Conservation (phyloP, 2,113 vertebrate species). For the Oreocharis arfaki region DNA sequence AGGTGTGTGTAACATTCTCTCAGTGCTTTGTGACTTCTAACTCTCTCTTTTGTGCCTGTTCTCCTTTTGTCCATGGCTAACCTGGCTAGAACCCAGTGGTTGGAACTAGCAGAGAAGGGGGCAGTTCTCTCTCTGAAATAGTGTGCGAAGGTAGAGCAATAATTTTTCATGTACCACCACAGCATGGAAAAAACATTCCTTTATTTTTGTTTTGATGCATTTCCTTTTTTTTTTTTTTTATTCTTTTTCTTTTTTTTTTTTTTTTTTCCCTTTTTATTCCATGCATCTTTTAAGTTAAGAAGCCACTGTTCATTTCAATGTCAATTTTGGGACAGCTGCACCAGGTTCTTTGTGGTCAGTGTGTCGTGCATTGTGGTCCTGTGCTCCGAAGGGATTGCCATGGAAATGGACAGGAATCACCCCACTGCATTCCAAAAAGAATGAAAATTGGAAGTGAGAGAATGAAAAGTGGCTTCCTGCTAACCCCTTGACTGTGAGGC, state of each 20-base stretch:
- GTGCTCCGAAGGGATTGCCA: rapidly evolving
- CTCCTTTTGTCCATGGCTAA: conserved; percentile 64
- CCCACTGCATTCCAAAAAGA: background rate
- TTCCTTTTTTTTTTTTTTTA: background rate
- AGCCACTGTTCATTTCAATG: conserved; percentile 68
- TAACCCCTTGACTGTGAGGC: background rate
- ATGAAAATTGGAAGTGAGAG: background rate
- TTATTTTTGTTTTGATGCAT: background rate
- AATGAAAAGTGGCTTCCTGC: conserved; percentile 72
- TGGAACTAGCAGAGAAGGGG: conserved; percentile 77
- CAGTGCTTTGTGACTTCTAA: conserved; percentile 26
- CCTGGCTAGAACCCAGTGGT: conserved; percentile 75
- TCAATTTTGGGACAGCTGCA: background rate
- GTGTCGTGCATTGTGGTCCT: rapidly evolving
- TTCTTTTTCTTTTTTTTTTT: too few relatives aligned
- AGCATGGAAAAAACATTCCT: conserved; percentile 58
- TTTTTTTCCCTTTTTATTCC: background rate
- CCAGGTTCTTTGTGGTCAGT: background rate
- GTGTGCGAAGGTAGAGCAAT: conserved; percentile 75
- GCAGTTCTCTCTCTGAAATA: conserved; percentile 74
- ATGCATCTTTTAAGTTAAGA: background rate
- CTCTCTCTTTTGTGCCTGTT: conserved; percentile 64
- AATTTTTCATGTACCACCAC: conserved; percentile 22
- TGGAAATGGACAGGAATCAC: background rate
- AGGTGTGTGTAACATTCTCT: background rate